Conservation (phyloP, 1,140 invertebrate genomes). For the Microvelia longipes region DNA sequence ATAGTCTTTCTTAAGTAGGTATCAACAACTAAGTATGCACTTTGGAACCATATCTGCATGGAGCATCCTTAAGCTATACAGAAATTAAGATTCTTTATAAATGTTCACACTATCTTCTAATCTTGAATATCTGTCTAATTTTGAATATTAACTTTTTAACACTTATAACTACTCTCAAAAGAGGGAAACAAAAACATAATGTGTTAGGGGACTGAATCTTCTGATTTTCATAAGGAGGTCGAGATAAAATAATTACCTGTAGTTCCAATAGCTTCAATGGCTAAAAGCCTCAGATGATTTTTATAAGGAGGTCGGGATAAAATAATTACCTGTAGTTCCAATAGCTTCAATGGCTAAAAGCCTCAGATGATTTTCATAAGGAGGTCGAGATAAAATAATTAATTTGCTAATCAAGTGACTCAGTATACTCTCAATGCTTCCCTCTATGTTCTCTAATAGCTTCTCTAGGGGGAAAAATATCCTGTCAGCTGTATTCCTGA, state of each 20-base stretch:
- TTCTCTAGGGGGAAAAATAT: slow-evolving; percentile 70
- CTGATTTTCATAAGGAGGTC: slow-evolving; percentile 36
- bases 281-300: slow-evolving; percentile 44
- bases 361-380: slow-evolving; percentile 38
- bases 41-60: too few species aligned
- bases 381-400: slow-evolving; percentile 40
- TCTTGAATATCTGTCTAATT: too few species aligned
- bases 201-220: too few species aligned
- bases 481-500: slow-evolving; percentile 34
- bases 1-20: too few species aligned
- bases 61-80: too few species aligned
- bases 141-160: too few species aligned
- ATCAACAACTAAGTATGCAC: too few species aligned
- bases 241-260: slow-evolving; percentile 40
- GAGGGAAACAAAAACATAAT: too few species aligned
- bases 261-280: slow-evolving; percentile 50
- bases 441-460: slow-evolving; percentile 62
- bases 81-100: too few species aligned
- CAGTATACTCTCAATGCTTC: slow-evolving; percentile 49
- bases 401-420: slow-evolving; percentile 52
- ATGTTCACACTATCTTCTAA: too few species aligned
- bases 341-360: slow-evolving; percentile 52
- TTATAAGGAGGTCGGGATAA: slow-evolving; percentile 38
- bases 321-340: slow-evolving; percentile 40
- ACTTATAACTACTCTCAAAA: too few species aligned